Evolutionary conservation across 92 coral and sea anemone genomes (phyloP), one percentile per base, ranked within the genome.

Genomic region (Diadumene lineata): DNA sequence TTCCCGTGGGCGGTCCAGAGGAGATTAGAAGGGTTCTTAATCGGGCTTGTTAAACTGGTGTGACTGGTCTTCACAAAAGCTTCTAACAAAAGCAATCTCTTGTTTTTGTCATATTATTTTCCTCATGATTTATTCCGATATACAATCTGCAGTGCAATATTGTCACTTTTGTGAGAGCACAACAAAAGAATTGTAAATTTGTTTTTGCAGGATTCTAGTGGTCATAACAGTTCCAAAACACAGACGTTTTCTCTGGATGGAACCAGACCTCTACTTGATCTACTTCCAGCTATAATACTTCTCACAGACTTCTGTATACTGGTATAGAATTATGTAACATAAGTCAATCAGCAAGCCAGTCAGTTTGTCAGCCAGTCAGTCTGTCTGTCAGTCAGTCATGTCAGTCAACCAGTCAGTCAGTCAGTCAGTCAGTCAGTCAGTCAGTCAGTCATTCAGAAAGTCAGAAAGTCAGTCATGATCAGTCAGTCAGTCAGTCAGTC

Each of bases 211-310:
- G 98, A 94, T 58, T 58, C 84, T 2, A 51, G 73, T 31, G 98
- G 97, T 16, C 88, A 87, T 15, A 60, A 69, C 19, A 85, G 75
- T 51, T 57, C 67, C 70, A 76, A 72, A 51, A 77, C 87, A 55
- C 98, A 89, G 56, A 43, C 83, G 21, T 94, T 94, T 33, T 94
- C 98, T 0, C 26, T 94, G 61, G 98, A 94, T 75, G 98, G 98
- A 1, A 82, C 97, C 18, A 88, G 98, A 7, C 97, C 98, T 18
- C 79, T 81, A 1, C 78, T 94, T 67, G 84, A 80, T 60, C 79
- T 94, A 1, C 70, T 94, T 15, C 98, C 98, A 21, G 94, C 98
- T 0, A 79, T 94, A 9, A 76, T 94, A 21, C 44, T 94, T 79
- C 72, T 94, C 31, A 91, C 98, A 0, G 92, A 94, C 82, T 89